Evolutionary conservation across 23 tunicate genomes (phyloP), one percentile per base, ranked within the genome.

Genomic region (Trididemnum clinides): DNA sequence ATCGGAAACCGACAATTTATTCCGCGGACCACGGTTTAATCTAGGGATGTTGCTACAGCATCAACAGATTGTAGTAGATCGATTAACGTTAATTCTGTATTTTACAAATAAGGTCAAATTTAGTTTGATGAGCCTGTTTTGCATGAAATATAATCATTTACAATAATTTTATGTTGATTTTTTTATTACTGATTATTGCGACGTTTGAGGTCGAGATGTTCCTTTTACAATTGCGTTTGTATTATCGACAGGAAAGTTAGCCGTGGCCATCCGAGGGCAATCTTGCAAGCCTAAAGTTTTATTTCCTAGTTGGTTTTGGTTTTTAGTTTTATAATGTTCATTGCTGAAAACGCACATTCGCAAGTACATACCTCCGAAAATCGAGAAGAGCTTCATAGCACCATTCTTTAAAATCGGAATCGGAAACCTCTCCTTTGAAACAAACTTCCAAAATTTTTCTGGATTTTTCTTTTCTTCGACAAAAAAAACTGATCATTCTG

Each of bases 341-440:
- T 74, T 36, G 81, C 58, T 39, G 81, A 74, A 74, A 74, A 39
- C 58, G 58, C 58, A 74, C 81, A 74, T 74, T 74, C 58, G 34
- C 81, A 74, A 74, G 38, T 74, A 38, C 28, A 30, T 74, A 74
- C 81, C 39, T 39, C 81, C 58, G 38, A 74, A 74, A 57, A 74
- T 38, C 81, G 28, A 74, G 58, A 22, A 74, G 58, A 74, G 30
- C 81, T 74, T 38, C 27, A 38, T 36, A 74, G 58, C 81, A 74
- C 58, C 58, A 19, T 74, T 39, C 34, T 74, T 74, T 39, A 74
- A 36, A 74, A 36, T 23, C 7, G 58, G 57, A 74, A 36, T 23
- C 7, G 58, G 57, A 74, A 39, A 39, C 57, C 81, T 74, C 23
- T 74, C 58, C 59, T 74, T 70, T 39, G 81, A 74, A 22, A 74